phyloP scores from a whole-genome alignment of 1,140 invertebrate genomes.

The Reticulitermes speratus region DNA sequence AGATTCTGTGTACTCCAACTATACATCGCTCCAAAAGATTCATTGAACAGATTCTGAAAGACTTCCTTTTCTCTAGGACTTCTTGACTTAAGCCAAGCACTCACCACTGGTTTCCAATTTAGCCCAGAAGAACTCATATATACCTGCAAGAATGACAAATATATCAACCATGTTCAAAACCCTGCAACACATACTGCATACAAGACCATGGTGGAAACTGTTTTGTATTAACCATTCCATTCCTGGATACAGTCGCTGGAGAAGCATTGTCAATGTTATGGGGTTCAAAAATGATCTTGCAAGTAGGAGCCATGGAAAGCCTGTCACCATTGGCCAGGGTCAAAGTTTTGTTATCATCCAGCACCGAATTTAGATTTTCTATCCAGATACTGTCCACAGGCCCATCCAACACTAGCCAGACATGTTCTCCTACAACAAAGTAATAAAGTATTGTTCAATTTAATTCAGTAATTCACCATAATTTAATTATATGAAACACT shows the following conservation, averaged over 20 bases:
- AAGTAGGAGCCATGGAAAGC: conserved; percentile 85
- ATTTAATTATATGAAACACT: background rate
- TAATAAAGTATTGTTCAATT: conserved; percentile 10
- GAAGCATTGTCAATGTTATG: conserved; percentile 97
- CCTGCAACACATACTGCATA: too few species aligned
- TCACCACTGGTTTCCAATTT: conserved; percentile 81
- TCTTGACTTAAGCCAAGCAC: conserved; percentile 81
- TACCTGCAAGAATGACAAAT: conserved; percentile 47
- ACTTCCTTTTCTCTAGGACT: conserved; percentile 70
- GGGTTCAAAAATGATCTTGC: conserved; percentile 95
- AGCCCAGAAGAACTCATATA: conserved; percentile 96
- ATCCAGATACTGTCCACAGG: conserved; percentile 97
- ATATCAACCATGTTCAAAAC: background rate
- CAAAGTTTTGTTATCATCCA: conserved; percentile 93
- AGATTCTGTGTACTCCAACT: conserved; percentile 84
- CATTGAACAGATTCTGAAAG: conserved; percentile 75
- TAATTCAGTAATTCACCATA: background rate
- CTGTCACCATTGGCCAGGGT: conserved; percentile 93
- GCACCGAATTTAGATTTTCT: conserved; percentile 93
- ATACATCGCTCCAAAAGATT: conserved; percentile 74
- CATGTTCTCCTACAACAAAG: conserved; percentile 59
- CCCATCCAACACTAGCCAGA: conserved; percentile 93
- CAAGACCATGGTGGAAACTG: background rate
- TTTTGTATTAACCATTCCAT: conserved; percentile 74
- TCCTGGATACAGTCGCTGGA: conserved; percentile 91